Conservation (phyloP, 1,140 invertebrate species). For the Drosophila baimaii region DNA sequence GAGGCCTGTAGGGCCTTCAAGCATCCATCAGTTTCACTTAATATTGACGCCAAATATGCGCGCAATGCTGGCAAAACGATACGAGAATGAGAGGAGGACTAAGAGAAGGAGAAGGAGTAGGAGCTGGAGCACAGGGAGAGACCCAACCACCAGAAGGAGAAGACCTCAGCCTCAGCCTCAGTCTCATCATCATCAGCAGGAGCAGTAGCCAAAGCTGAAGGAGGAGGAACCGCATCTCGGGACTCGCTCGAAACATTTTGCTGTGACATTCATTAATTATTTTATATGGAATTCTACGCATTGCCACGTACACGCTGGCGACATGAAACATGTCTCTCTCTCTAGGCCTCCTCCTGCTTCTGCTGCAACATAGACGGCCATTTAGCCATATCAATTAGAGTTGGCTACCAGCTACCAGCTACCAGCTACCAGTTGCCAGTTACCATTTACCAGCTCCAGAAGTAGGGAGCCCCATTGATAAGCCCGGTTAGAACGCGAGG, state of each 20-base stretch:
- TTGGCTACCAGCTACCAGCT: slow-evolving; percentile 47
- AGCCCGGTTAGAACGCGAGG: slow-evolving; percentile 34
- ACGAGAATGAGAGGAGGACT: slow-evolving; percentile 49
- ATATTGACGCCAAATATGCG: slow-evolving; percentile 84
- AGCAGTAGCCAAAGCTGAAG: slow-evolving; percentile 12
- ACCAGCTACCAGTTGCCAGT: slow-evolving; percentile 33
- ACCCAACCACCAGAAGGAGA: slow-evolving; percentile 16
- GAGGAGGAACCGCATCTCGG: slow-evolving; percentile 32
- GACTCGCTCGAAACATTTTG: slow-evolving; percentile 70
- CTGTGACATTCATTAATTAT: slow-evolving; percentile 84
- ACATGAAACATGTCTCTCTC: slow-evolving; percentile 78
- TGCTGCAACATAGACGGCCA: slow-evolving; percentile 71
- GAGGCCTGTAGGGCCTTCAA: slow-evolving; percentile 46
- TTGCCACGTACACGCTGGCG: slow-evolving; percentile 83
- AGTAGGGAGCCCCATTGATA: slow-evolving; percentile 55
- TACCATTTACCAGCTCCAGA: slow-evolving; percentile 17
- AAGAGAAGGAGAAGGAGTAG: background rate
- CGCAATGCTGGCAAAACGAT: slow-evolving; percentile 83
- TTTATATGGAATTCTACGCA: slow-evolving; percentile 84
- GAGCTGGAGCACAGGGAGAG: slow-evolving; percentile 11
- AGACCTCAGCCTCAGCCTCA: slow-evolving; percentile 2
- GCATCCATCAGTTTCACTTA: slow-evolving; percentile 84
- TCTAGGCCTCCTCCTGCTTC: slow-evolving; percentile 41
- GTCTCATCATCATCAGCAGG: slow-evolving; percentile 17
- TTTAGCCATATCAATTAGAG: slow-evolving; percentile 81